Base-by-base conservation (phyloP, 2,113 vertebrate genomes). In the Cyprinodon brontotheroides region DNA sequence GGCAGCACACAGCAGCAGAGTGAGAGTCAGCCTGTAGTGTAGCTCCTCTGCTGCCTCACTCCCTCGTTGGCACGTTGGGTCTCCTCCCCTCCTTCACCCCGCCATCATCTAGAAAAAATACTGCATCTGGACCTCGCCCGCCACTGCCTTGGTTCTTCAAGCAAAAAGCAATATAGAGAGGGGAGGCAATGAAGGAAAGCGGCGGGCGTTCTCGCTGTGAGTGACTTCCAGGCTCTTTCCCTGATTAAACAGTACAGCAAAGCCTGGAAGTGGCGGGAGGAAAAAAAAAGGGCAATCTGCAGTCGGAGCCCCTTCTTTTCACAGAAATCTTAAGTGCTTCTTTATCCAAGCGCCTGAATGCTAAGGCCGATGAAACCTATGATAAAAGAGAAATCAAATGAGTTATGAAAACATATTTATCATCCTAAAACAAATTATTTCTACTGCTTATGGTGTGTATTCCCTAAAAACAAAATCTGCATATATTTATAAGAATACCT, bases 351-450 rank as follows among this genome's bases (percentile, higher is more conserved):
- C 82, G 74, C 8, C 66, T 67, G 36, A 77, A 78, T 12, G 70
- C 93, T 96, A 99, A n/a, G 98, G 98, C 86, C 98, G 97, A 92
- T 99, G 98, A 90, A 96, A 99, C 88, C 98, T 98, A 79, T 71
- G 37, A 66, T 78, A 84, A 75, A 65, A 75, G 12, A 61, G 2
- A 71, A 3, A 71, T 68, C n/a, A 53, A 60, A 77, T 75, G 47
- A 80, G 85, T 36, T 67, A 57, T 20, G 17, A 64, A 88, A 72
- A 83, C 7, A 78, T 59, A 53, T 63, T 39, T 0, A 7, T 15
- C 37, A 47, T 66, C 9, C 11, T 72, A 57, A 57, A 64, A 8
- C 3, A 15, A 11, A 29, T 29, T 2, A 0, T 45, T 65, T 61
- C 2, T 4, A 62, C 50, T n/a, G 50, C 20, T 45, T 11, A 45